Evolutionary conservation across 2,888 invertebrate species (phyloP).

Genomic region (Patella caerulea): DNA sequence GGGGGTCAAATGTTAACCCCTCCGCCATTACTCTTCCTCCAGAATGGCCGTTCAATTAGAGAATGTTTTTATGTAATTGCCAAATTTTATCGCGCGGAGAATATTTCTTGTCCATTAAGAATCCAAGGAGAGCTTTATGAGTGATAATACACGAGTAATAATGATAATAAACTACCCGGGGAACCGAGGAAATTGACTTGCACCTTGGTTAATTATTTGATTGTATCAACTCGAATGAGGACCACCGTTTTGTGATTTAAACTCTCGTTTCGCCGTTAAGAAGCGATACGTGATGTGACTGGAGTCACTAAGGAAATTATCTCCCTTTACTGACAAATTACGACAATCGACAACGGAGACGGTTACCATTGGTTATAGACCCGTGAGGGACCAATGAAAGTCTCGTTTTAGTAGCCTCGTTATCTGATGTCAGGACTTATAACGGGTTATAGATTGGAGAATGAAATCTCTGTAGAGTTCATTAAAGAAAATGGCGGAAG

Average conservation of each 20-base stretch:
- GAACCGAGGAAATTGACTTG: slow-evolving; percentile 10
- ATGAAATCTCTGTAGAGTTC: neutral
- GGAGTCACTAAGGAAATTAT: neutral
- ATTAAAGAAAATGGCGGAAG: slow-evolving; percentile 1
- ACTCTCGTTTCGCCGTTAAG: slow-evolving; percentile 1
- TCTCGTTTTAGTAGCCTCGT: slow-evolving; percentile 7
- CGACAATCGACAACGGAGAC: neutral
- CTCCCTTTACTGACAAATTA: slow-evolving; percentile 7
- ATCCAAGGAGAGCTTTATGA: slow-evolving; percentile 1
- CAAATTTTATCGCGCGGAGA: slow-evolving; percentile 3
- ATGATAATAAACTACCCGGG: slow-evolving; percentile 3
- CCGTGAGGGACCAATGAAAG: slow-evolving; percentile 1
- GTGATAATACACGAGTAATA: slow-evolving; percentile 7
- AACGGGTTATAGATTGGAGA: neutral
- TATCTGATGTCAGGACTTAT: slow-evolving; percentile 9
- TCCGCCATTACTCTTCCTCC: neutral
- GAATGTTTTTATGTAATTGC: slow-evolving; percentile 6
- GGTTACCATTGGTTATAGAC: neutral
- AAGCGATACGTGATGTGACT: neutral
- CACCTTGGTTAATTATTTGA: slow-evolving; percentile 12
- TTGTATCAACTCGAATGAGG: slow-evolving; percentile 2
- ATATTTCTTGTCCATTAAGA: slow-evolving; percentile 2
- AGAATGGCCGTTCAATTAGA: neutral
- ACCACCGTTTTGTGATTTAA: slow-evolving; percentile 7
- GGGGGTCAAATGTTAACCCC: slow-evolving; percentile 4